Evolutionary conservation across 2,888 invertebrate species (phyloP), one percentile per base, ranked within the genome.

Genomic region (Tanytarsus gracilentus): DNA sequence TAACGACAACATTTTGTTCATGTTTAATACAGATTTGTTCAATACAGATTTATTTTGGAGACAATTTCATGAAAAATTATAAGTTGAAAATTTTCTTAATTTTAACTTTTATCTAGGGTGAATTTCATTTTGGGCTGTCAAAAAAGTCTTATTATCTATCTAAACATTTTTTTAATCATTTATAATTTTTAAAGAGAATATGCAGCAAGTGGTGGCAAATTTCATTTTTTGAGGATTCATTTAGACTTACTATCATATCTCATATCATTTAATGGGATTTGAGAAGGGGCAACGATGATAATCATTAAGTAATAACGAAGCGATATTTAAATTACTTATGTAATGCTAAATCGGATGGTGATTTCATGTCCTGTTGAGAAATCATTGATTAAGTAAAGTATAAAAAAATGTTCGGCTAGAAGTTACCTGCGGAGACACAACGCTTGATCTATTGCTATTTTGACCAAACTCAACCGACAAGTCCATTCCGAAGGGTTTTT

Each of bases 401-500:
- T 39, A 30, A 1, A 14, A 36, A 33, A 44, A 25, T 25, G 23
- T 21, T 21, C 21, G 4, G n/a, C n/a, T 56, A 14, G 8, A 23
- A 23, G 27, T 66, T 66, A 73, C 79, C 74, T 79, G 79, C 64
- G n/a, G n/a, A n/a, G 79, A 79, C 65, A 77, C 71, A 68, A 78
- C 73, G 69, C 78, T 79, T 66, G 79, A 80, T 66, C 79, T 72
- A 69, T 80, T 80, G 67, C 79, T 80, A 63, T 76, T 75, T 61
- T 81, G 72, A 67, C 79, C 81, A n/a, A 81, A 74, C 70, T 82
- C 83, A 33, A 59, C 62, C 6, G 62, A 53, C 73, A 79, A 72
- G 68, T 80, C 80, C 72, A 78, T 80, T 58, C 76, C 78, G 71
- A 81, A 82, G 40, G 80, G 81, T 66, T 75, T 78, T 68, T 73